A percentile compares a stretch with the other conserved stretches of the same genome.
Evolutionary conservation across 2,797 vertebrate genomes (phyloP).

Genomic region (Anguilla marmorata): DNA sequence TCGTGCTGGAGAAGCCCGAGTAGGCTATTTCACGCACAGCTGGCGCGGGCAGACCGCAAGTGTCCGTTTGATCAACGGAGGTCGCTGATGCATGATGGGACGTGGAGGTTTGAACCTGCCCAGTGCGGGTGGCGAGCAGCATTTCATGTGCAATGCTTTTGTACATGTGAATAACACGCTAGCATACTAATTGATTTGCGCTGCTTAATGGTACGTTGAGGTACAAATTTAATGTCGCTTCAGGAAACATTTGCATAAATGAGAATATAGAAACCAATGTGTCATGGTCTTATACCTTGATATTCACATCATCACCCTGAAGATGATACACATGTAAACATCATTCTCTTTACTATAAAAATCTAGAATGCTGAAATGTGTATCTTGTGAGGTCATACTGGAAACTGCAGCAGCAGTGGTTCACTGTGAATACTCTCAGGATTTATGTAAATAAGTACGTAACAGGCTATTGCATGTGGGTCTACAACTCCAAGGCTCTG

Average conservation of each 20-base stretch:
- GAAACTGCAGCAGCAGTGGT: neutral
- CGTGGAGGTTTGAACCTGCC: neutral
- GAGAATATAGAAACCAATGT: no score
- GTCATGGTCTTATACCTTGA: neutral
- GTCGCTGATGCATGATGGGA: neutral
- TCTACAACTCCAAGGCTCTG: no score
- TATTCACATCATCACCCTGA: neutral
- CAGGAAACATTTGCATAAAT: neutral
- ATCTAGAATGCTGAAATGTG: neutral
- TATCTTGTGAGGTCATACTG: neutral
- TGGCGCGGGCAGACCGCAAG: no score
- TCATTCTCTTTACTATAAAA: neutral
- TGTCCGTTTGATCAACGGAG: neutral
- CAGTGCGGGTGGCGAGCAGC: neutral
- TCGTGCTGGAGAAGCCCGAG: neutral
- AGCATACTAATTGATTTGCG: neutral
- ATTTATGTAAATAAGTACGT: no score
- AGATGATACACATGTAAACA: neutral
- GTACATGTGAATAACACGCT: neutral
- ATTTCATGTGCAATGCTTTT: neutral
- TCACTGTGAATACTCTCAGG: neutral
- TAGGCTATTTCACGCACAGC: neutral
- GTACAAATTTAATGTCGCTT: neutral
- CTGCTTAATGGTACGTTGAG: neutral
- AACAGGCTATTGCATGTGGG: no score